Percentiles rank a stretch among this genome's conserved stretches.
These are phyloP conservation scores for Temnothorax longispinosus DNA, from an alignment of 1,140 invertebrate species.

Conservation along the genomic window DNA sequence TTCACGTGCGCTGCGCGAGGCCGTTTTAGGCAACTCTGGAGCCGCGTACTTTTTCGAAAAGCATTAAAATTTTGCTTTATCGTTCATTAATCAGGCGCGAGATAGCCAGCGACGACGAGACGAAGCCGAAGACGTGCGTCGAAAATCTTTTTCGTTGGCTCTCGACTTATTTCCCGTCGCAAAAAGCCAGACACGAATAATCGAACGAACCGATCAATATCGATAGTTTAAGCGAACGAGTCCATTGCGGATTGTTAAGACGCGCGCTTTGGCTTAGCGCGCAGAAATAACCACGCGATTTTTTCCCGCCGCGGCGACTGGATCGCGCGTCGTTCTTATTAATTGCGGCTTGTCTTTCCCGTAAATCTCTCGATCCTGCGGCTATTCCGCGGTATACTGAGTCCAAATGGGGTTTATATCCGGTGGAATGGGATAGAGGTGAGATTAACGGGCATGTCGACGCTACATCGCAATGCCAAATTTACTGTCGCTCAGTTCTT, in stretches of 20 bases:
- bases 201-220: neutral
- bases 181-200: conserved; percentile 3
- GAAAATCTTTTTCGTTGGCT: neutral
- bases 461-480: conserved; percentile 45
- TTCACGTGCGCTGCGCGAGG: neutral
- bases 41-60: neutral
- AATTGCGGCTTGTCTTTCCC: conserved; percentile 52
- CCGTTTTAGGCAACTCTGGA: neutral
- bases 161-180: neutral
- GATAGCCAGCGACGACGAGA: neutral
- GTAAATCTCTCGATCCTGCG: conserved; percentile 46
- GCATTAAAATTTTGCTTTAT: neutral
- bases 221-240: neutral
- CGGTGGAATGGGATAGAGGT: conserved; percentile 47
- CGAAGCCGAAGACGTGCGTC: neutral
- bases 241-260: neutral
- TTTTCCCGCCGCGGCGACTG: neutral
- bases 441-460: conserved; percentile 54
- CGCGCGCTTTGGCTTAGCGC: neutral
- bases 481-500: conserved; percentile 59
- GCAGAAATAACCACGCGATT: conserved; percentile 6
- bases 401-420: conserved; percentile 57
- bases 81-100: neutral
- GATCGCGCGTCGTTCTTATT: conserved; percentile 29
- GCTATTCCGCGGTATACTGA: conserved; percentile 41